These are phyloP conservation scores for Phylloscopus whistleri DNA, from an alignment of 2,113 vertebrate species.

Conservation along the genomic window DNA sequence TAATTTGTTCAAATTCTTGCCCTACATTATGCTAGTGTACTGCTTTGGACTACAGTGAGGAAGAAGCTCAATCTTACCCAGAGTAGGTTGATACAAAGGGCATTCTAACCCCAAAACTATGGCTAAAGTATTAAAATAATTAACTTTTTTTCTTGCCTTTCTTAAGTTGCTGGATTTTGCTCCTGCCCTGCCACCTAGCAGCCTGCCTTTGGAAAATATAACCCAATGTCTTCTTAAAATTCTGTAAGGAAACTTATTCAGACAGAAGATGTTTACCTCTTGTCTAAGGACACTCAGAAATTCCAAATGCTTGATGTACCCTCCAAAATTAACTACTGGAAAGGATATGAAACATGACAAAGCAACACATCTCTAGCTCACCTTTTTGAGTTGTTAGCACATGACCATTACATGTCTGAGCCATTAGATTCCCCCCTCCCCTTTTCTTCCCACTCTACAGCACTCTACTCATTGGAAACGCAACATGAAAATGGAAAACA, in stretches of 20 bases:
- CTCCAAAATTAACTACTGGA: neutral
- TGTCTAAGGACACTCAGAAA: neutral
- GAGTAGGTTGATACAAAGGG: neutral
- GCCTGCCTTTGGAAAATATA: neutral
- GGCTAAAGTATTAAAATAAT: neutral
- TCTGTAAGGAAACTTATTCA: neutral
- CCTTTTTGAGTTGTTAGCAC: neutral
- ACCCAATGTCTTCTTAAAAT: neutral
- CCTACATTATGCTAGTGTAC: neutral
- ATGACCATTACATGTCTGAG: neutral
- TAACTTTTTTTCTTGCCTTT: neutral
- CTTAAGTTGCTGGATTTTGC: neutral
- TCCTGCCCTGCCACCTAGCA: conserved; percentile 26
- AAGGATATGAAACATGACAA: neutral
- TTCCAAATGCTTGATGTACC: neutral
- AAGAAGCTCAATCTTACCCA: neutral
- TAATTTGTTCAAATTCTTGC: neutral
- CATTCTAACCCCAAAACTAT: neutral
- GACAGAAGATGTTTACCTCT: neutral
- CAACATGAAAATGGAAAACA: neutral
- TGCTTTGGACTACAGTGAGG: neutral
- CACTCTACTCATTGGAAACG: neutral
- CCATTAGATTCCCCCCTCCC: no score
- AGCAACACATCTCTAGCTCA: neutral
- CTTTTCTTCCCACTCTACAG: neutral